Evolutionary conservation across 2,113 vertebrate genomes (phyloP).

Genomic region (Mesitornis unicolor): DNA sequence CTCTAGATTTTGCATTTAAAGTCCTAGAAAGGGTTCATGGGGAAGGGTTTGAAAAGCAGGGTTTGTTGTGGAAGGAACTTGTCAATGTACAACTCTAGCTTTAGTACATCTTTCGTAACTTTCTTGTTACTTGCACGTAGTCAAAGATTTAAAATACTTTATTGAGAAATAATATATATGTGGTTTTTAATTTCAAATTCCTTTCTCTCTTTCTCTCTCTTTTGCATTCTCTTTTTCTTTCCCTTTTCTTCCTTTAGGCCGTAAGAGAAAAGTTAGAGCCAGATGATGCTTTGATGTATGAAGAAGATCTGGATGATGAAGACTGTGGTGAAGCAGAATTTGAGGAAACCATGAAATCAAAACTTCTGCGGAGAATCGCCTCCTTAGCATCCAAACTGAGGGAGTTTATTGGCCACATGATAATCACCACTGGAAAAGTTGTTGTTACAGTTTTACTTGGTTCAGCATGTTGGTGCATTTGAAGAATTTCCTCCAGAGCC

Average conservation of each 20-base stretch:
- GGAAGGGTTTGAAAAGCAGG: neutral
- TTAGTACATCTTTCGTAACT: neutral
- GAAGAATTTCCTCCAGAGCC: neutral
- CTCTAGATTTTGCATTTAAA: neutral
- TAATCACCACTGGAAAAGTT: constrained; percentile 94
- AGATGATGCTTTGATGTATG: constrained; percentile 86
- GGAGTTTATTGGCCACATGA: constrained; percentile 94
- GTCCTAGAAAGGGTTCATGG: neutral
- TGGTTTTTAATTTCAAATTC: neutral
- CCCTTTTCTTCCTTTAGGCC: constrained; percentile 53
- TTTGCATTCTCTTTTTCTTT: neutral
- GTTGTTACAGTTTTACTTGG: constrained; percentile 94
- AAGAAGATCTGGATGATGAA: constrained; percentile 86
- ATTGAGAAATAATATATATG: neutral
- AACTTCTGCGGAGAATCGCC: constrained; percentile 85
- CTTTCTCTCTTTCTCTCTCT: neutral
- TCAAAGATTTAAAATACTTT: neutral
- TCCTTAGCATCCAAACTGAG: constrained; percentile 86
- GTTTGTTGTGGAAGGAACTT: too few species aligned
- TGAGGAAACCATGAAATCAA: constrained; percentile 88
- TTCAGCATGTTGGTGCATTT: constrained; percentile 83
- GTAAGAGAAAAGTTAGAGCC: constrained; percentile 84
- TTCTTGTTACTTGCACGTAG: neutral
- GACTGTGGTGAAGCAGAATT: constrained; percentile 82
- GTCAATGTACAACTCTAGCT: neutral